Evolutionary conservation across 2,113 vertebrate species (phyloP).

Genomic region (Rhinopomastus cyanomelas): DNA sequence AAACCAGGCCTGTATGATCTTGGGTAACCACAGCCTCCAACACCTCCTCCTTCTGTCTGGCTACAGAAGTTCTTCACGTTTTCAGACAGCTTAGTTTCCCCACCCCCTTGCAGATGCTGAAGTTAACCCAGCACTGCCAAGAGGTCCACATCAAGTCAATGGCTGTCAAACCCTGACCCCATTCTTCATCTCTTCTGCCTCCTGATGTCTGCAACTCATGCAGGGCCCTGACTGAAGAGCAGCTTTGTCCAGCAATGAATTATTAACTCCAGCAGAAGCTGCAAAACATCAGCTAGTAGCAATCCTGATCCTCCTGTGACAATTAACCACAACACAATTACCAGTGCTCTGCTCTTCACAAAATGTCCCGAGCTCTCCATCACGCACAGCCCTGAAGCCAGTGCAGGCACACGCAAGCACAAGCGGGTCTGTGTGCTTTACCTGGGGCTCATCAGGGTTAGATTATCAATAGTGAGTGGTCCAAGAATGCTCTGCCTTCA

Average conservation of each 20-base stretch:
- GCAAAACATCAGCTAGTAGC: slow-evolving; percentile 26
- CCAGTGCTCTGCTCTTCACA: slow-evolving; percentile 9
- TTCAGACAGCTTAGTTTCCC: background rate
- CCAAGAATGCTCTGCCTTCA: background rate
- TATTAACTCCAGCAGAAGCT: slow-evolving; percentile 57
- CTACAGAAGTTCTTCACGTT: background rate
- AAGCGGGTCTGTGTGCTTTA: background rate
- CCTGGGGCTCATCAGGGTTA: background rate
- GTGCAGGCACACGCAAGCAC: background rate
- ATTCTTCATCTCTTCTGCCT: slow-evolving; percentile 44
- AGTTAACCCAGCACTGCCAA: background rate
- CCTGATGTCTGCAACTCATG: slow-evolving; percentile 35
- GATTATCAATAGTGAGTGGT: background rate
- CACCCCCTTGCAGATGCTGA: rapidly evolving
- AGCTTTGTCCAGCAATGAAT: slow-evolving; percentile 64
- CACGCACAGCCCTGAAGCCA: background rate
- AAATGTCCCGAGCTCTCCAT: background rate
- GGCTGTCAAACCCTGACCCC: slow-evolving; percentile 36
- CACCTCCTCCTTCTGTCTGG: background rate
- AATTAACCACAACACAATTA: slow-evolving; percentile 62
- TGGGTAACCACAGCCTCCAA: background rate
- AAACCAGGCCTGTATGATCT: background rate
- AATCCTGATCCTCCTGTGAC: background rate
- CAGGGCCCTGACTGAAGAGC: slow-evolving; percentile 52
- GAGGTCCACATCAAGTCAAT: background rate